Percentiles rank a stretch among this genome's conserved stretches.
These are phyloP conservation scores for Solen grandis DNA, from an alignment of 1,140 invertebrate genomes.

Conservation along the genomic window DNA sequence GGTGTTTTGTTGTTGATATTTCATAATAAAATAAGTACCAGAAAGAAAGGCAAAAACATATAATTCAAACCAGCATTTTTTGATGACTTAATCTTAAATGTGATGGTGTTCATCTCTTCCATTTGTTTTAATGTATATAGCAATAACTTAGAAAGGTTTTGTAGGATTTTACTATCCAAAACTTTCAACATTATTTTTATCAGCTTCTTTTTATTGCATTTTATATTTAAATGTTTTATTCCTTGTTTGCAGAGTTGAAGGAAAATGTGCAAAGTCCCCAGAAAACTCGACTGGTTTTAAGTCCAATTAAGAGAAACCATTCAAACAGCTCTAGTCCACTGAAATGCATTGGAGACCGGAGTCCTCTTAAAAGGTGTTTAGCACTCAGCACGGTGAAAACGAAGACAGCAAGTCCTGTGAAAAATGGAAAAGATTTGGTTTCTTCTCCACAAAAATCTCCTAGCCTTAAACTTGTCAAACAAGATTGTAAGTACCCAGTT, in stretches of 20 bases:
- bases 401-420: not conserved
- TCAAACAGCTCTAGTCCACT: not conserved
- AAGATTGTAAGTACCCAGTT: slow-evolving; percentile 26
- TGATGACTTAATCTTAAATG: too few relatives aligned
- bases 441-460: slow-evolving; percentile 23
- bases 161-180: not conserved
- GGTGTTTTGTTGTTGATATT: too few relatives aligned
- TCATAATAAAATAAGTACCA: too few relatives aligned
- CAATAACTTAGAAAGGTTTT: not conserved
- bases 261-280: not conserved
- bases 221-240: not conserved
- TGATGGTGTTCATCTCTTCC: not conserved
- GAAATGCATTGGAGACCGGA: not conserved
- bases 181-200: not conserved
- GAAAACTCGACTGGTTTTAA: not conserved
- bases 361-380: not conserved
- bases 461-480: slow-evolving; percentile 31
- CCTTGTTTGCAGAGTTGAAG: not conserved
- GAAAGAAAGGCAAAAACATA: too few relatives aligned
- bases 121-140: not conserved
- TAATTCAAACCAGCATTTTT: too few relatives aligned
- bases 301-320: not conserved
- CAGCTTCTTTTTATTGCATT: not conserved
- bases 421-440: not conserved
- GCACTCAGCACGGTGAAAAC: not conserved